phyloP scores from a whole-genome alignment of 2,888 invertebrate species.

The Hypena proboscidalis region DNA sequence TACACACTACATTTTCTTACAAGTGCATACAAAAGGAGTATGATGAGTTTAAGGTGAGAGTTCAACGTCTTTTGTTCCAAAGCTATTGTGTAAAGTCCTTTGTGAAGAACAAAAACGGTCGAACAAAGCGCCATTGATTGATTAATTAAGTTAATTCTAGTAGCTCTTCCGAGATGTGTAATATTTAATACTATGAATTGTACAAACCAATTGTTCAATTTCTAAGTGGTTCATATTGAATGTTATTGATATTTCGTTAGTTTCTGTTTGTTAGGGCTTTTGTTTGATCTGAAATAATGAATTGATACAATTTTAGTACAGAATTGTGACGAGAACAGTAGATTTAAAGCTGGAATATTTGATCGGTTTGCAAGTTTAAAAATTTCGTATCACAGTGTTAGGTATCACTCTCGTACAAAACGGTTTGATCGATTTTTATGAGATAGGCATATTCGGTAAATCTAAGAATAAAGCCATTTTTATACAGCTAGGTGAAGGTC shows the following conservation, averaged over 20 bases:
- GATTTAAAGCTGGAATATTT: too few species aligned
- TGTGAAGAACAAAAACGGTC: constrained; percentile 67
- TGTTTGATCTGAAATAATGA: too few species aligned
- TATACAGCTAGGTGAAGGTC: too few species aligned
- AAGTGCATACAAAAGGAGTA: constrained; percentile 53
- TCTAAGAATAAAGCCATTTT: too few species aligned
- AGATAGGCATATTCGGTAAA: too few species aligned
- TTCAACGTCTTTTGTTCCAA: constrained; percentile 55
- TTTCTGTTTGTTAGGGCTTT: constrained; percentile 9
- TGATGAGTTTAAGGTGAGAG: constrained; percentile 57
- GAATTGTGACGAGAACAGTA: not conserved
- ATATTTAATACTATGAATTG: constrained; percentile 45
- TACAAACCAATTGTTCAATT: constrained; percentile 26
- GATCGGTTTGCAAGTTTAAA: too few species aligned
- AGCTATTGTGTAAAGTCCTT: constrained; percentile 57
- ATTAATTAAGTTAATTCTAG: constrained; percentile 66
- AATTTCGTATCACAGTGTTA: too few species aligned
- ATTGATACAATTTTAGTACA: too few species aligned
- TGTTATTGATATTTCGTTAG: constrained; percentile 14
- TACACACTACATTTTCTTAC: constrained; percentile 15
- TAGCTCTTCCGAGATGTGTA: constrained; percentile 37
- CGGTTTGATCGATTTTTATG: too few species aligned
- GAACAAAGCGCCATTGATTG: constrained; percentile 73
- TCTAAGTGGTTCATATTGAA: constrained; percentile 12
- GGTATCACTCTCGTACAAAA: too few species aligned